Conservation (phyloP, 2,888 invertebrate species). For the Melikaiella ostensackeni region DNA sequence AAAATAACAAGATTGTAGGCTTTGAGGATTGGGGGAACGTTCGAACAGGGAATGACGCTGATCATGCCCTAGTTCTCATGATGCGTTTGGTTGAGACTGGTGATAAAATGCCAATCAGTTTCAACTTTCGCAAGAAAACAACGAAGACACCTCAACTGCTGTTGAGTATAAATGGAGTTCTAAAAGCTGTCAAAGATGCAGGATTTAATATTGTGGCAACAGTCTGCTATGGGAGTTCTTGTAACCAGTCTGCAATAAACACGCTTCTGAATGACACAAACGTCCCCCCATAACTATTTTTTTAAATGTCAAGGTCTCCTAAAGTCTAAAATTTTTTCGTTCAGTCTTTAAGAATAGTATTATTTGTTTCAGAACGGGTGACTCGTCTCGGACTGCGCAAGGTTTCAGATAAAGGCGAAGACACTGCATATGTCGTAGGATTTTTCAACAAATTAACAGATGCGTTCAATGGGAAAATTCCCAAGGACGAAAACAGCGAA, state of each 20-base stretch:
- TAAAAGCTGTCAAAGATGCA: slow-evolving; percentile 41
- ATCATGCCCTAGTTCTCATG: slow-evolving; percentile 51
- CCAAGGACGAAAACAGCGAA: neutral
- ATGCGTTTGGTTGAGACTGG: slow-evolving; percentile 43
- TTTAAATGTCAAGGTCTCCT: slow-evolving; percentile 6
- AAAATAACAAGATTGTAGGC: slow-evolving; percentile 22
- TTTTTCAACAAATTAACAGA: slow-evolving; percentile 37
- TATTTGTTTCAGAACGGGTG: neutral
- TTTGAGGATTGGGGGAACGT: slow-evolving; percentile 38
- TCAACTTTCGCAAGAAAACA: slow-evolving; percentile 43
- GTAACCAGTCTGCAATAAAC: slow-evolving; percentile 39
- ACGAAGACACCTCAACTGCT: slow-evolving; percentile 41
- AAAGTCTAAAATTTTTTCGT: neutral
- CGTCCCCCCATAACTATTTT: neutral
- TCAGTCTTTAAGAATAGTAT: neutral
- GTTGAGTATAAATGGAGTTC: slow-evolving; percentile 42
- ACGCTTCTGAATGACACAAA: slow-evolving; percentile 35
- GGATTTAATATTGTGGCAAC: slow-evolving; percentile 41
- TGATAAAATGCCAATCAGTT: slow-evolving; percentile 47
- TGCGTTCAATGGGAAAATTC: slow-evolving; percentile 17
- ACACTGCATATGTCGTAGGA: slow-evolving; percentile 5
- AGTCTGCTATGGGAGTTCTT: slow-evolving; percentile 40
- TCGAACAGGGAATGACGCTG: slow-evolving; percentile 26
- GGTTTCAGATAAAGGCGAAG: slow-evolving; percentile 15
- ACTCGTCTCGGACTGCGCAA: neutral